Conservation (phyloP, 2,113 vertebrate genomes). For the Psephotus haematonotus region DNA sequence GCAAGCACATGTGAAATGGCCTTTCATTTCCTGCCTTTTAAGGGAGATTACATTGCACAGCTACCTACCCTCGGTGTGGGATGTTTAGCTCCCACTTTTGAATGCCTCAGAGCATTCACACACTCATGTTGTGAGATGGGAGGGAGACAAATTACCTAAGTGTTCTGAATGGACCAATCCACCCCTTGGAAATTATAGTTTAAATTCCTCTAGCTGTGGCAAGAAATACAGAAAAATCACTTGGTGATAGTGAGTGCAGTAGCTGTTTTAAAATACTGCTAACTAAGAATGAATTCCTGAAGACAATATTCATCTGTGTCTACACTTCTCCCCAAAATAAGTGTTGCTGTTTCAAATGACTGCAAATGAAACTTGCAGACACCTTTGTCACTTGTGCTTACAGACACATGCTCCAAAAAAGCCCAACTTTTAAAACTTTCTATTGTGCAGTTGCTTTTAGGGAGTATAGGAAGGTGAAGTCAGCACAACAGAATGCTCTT, state of each 20-base stretch:
- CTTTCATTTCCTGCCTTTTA: conserved; percentile 51
- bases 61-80: neutral
- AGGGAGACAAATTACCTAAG: neutral
- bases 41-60: neutral
- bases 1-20: neutral
- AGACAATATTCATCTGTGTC: neutral
- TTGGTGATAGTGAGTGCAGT: neutral
- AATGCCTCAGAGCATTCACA: neutral
- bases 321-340: neutral
- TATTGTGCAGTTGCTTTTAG: neutral
- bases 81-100: neutral
- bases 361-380: neutral
- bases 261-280: neutral
- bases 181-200: neutral
- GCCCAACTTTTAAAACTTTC: neutral
- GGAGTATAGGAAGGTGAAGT: neutral
- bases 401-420: neutral
- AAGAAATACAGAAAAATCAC: neutral
- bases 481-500: neutral
- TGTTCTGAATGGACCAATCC: neutral
- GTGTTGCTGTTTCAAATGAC: neutral
- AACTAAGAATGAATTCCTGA: neutral
- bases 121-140: neutral
- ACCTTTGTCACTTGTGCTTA: neutral
- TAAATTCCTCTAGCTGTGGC: neutral